Percentiles rank a stretch among this genome's conserved stretches.
Evolutionary conservation across 2,797 vertebrate species (phyloP).

Genomic region (Dallia pectoralis): DNA sequence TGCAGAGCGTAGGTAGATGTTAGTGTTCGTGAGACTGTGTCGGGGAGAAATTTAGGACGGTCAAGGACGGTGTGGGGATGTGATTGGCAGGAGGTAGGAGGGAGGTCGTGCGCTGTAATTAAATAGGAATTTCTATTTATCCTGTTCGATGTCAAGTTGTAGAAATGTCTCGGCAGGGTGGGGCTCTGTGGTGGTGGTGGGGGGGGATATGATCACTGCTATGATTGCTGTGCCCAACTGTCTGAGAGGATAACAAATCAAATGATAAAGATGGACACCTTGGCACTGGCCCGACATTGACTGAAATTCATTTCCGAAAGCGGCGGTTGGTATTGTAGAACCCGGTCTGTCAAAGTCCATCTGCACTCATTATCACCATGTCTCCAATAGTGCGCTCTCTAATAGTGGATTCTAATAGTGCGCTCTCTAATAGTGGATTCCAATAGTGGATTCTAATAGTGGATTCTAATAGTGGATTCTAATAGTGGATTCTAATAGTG

Average conservation of each 20-base stretch:
- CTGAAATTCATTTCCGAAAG: conserved; percentile 70
- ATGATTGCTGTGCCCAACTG: conserved; percentile 70
- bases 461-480: too few species aligned
- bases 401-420: too few species aligned
- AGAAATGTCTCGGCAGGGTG: conserved; percentile 34
- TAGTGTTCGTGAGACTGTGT: neutral
- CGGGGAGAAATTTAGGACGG: conserved; percentile 28
- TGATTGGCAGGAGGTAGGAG: conserved; percentile 21
- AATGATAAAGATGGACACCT: conserved; percentile 69
- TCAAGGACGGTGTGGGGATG: conserved; percentile 50
- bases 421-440: too few species aligned
- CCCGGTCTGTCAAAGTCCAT: conserved; percentile 68
- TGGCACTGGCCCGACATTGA: conserved; percentile 47
- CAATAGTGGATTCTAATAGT: too few species aligned
- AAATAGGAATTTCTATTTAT: conserved; percentile 38
- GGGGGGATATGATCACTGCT: conserved; percentile 54
- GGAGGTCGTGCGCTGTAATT: conserved; percentile 41
- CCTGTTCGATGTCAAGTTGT: conserved; percentile 40
- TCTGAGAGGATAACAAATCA: conserved; percentile 72
- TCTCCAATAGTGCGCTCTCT: conserved; percentile 48
- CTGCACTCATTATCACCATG: conserved; percentile 66
- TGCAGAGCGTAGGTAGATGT: neutral
- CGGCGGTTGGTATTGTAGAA: conserved; percentile 60
- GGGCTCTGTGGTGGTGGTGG: conserved; percentile 26
- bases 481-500: too few species aligned